Evolutionary conservation across 2,797 vertebrate species (phyloP).

Genomic region (Gallinago stenura): DNA sequence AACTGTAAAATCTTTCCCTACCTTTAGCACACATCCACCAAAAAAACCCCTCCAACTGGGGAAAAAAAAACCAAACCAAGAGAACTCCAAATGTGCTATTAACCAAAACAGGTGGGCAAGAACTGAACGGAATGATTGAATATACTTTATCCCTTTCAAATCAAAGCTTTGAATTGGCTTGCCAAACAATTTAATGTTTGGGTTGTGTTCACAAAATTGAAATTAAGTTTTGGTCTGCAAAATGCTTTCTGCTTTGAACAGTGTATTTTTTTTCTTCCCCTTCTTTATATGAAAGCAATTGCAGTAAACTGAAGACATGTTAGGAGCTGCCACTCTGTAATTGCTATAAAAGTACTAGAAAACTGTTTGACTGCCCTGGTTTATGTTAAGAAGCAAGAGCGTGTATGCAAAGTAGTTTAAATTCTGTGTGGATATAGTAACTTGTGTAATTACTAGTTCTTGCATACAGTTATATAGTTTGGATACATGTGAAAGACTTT

Average conservation of each 20-base stretch:
- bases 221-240: background rate
- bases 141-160: background rate
- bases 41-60: background rate
- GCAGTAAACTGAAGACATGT: background rate
- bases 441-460: background rate
- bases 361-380: background rate
- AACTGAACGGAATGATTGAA: background rate
- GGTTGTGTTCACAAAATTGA: background rate
- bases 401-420: background rate
- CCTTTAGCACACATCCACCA: background rate
- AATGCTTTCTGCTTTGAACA: background rate
- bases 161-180: background rate
- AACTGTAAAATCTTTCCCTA: background rate
- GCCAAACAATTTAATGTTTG: background rate
- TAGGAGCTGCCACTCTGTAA: background rate
- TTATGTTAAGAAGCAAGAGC: background rate
- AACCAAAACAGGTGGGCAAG: background rate
- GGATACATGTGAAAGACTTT: background rate
- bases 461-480: background rate
- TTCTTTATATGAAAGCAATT: background rate
- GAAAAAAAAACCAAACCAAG: too few species aligned
- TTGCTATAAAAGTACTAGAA: background rate
- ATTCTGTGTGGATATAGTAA: background rate
- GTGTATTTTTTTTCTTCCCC: accelerated
- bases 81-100: background rate